Evolutionary conservation across 1,140 invertebrate species (phyloP), one percentile per base, ranked within the genome.

Genomic region (Aporrectodea caliginosa): DNA sequence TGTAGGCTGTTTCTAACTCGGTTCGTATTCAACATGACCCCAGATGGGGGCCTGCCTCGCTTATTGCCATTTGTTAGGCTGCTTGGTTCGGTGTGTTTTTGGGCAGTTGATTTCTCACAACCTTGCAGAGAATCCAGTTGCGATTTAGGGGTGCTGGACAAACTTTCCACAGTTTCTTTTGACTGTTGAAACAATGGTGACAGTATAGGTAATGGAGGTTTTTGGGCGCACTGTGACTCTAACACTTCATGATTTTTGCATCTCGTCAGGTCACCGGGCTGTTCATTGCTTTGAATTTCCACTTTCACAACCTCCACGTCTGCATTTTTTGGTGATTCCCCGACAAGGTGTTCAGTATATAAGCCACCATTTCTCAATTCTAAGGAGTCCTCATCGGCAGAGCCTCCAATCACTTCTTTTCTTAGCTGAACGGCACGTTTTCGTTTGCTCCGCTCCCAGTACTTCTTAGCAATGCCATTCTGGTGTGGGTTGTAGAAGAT

Each of bases 401-500:
- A 6, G 6, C 43, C 43, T 22, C 43, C 43, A 6, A 58, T 22
- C 6, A 58, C 43, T 22, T 58, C 43, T 58, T 58, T 58, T 22
- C 43, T 6, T 22, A 58, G 43, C 43, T 58, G 43, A 22, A 58
- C 43, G 33, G 1, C 73, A 0, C 73, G 73, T 34, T 32, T 74
- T 34, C 43, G 34, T 22, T 35, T 76, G 1, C 31, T 94, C 84
- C 94, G 95, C 80, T 94, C 93, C 86, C 96, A 96, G 87, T 96
- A 96, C 84, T 94, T 95, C 80, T 94, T 91, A 0, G 95, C 95
- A 0, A 95, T 94, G 22, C 94, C 94, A 86, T 94, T 96, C 86
- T 97, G 95, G 84, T 94, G 93, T 0, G 94, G 94, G 89, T 97
- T 96, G 84, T 96, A 96, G 87, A 96, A 97, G 87, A 94, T 91